These are phyloP conservation scores for Tinamus major DNA, from an alignment of 2,797 vertebrate genomes.

Conservation along the genomic window DNA sequence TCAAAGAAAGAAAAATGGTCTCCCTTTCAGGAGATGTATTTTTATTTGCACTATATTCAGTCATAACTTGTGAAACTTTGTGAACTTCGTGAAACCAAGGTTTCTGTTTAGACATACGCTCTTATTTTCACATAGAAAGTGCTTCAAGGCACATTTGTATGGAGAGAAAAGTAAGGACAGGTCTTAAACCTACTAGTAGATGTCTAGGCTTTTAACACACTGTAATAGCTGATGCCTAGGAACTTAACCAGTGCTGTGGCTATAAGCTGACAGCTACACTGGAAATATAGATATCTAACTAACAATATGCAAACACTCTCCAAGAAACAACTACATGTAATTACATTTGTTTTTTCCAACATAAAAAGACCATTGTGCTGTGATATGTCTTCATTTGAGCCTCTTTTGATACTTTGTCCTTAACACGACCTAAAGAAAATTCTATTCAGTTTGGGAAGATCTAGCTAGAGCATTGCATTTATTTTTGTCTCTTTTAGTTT, in stretches of 20 bases:
- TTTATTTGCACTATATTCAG: background rate
- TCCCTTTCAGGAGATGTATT: background rate
- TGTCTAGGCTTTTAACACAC: background rate
- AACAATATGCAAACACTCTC: conserved; percentile 33
- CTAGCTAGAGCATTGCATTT: conserved; percentile 31
- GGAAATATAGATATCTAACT: background rate
- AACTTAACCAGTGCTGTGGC: background rate
- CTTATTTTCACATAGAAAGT: background rate
- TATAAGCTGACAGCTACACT: background rate
- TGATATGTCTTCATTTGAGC: conserved; percentile 43
- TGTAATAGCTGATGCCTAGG: background rate
- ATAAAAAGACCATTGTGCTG: conserved; percentile 15
- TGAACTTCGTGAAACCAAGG: background rate
- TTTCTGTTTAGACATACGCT: background rate
- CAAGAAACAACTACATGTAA: conserved; percentile 42
- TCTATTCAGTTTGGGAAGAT: conserved; percentile 44
- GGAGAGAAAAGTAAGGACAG: background rate
- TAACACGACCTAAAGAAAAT: background rate
- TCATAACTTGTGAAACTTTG: background rate
- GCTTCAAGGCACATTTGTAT: fast-evolving
- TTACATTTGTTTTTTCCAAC: conserved; percentile 13
- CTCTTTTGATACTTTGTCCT: conserved; percentile 60
- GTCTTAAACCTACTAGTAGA: background rate
- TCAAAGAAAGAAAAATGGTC: background rate
- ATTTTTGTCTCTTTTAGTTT: conserved; percentile 28